phyloP scores from a whole-genome alignment of 2,888 invertebrate species.

The Eupithecia insigniata region DNA sequence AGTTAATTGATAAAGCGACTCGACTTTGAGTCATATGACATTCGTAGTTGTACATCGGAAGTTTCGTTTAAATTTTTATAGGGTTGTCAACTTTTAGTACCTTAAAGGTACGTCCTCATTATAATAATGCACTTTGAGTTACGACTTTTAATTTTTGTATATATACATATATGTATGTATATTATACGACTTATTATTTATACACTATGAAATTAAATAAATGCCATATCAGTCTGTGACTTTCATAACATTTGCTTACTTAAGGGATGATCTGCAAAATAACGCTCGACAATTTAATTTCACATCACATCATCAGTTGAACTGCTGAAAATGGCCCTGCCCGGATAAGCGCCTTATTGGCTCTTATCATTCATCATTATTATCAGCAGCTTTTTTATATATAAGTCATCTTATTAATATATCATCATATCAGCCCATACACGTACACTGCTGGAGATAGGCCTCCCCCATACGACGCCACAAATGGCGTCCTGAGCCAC shows the following conservation, averaged over 20 bases:
- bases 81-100: neutral
- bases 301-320: neutral
- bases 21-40: constrained; percentile 1
- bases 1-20: neutral
- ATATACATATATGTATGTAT: too few species aligned
- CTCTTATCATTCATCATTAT: neutral
- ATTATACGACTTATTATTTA: too few species aligned
- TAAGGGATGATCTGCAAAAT: neutral
- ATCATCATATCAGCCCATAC: too few species aligned
- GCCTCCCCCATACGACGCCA: too few species aligned
- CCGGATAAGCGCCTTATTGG: neutral
- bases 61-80: neutral
- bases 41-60: neutral
- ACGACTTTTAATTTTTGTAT: too few species aligned
- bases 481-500: too few species aligned
- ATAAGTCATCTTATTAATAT: too few species aligned
- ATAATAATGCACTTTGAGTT: neutral
- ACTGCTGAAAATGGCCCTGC: neutral
- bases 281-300: neutral
- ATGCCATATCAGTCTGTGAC: neutral
- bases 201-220: too few species aligned
- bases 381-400: too few species aligned
- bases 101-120: neutral
- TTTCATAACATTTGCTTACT: neutral
- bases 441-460: too few species aligned